Evolutionary conservation across 1,140 invertebrate species (phyloP).

Genomic region (Drosophila seguyi): DNA sequence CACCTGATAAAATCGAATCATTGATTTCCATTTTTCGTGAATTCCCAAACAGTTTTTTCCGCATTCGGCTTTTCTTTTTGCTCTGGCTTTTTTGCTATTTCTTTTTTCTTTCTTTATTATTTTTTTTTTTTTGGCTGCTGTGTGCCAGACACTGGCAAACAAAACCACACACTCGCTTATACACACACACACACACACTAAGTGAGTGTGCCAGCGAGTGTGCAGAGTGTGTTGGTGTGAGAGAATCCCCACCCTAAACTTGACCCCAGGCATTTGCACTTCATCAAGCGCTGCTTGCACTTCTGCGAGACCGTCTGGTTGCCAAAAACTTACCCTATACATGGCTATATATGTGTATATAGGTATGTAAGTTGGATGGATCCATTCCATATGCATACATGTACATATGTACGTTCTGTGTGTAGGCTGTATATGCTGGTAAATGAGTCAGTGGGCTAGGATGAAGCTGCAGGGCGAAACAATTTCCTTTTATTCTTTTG

Average conservation of each 20-base stretch:
- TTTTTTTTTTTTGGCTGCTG: conserved; percentile 37
- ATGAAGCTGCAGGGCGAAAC: conserved; percentile 70
- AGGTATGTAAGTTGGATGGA: conserved; percentile 18
- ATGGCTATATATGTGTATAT: conserved; percentile 15
- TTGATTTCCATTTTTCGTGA: conserved; percentile 68
- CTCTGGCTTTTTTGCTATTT: conserved; percentile 12
- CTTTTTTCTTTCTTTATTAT: conserved; percentile 1
- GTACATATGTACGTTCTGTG: conserved; percentile 1
- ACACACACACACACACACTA: conserved; percentile 29
- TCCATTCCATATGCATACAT: conserved; percentile 25
- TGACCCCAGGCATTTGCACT: conserved; percentile 81
- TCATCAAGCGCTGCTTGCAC: conserved; percentile 72
- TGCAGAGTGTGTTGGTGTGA: conserved; percentile 33
- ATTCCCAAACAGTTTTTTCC: conserved; percentile 33
- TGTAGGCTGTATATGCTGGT: conserved; percentile 17
- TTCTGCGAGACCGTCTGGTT: conserved; percentile 49
- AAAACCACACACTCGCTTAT: conserved; percentile 32
- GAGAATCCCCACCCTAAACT: conserved; percentile 71
- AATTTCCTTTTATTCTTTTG: conserved; percentile 62
- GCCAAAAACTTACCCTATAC: conserved; percentile 54
- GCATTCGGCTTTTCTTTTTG: conserved; percentile 25
- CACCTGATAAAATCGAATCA: conserved; percentile 60
- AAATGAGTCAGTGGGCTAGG: conserved; percentile 62
- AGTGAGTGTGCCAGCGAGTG: conserved; percentile 31
- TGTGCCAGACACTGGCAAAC: conserved; percentile 48